These are phyloP conservation scores for Lamellibrachia satsuma DNA, from an alignment of 2,888 invertebrate genomes.

Conservation along the genomic window DNA sequence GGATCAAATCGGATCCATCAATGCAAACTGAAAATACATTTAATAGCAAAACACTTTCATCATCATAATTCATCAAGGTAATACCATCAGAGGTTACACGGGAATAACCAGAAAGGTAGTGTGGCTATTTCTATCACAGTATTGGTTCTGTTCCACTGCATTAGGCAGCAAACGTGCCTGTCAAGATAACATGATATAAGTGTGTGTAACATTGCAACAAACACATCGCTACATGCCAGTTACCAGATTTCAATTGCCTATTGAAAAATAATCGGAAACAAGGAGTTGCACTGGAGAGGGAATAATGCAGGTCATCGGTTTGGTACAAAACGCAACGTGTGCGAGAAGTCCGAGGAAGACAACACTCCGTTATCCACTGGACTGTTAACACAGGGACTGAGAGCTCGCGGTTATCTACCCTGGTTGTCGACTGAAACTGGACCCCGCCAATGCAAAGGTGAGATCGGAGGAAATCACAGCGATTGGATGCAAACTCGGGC, in stretches of 20 bases:
- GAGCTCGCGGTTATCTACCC: not conserved
- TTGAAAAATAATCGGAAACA: not conserved
- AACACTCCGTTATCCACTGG: not conserved
- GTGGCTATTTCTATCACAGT: slow-evolving; percentile 17
- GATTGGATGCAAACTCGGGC: not conserved
- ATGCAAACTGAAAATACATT: slow-evolving; percentile 7
- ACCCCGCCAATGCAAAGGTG: not conserved
- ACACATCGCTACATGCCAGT: not conserved
- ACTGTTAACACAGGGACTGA: not conserved
- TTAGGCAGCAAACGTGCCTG: not conserved
- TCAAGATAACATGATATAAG: slow-evolving; percentile 4
- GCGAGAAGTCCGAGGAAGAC: not conserved
- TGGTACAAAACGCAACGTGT: not conserved
- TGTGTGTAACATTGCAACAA: not conserved
- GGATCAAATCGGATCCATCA: slow-evolving; percentile 17
- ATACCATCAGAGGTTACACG: not conserved
- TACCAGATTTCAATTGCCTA: not conserved
- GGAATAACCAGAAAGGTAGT: slow-evolving; percentile 13
- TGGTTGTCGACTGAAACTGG: not conserved
- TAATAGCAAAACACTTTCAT: slow-evolving; percentile 17
- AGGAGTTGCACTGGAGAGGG: not conserved
- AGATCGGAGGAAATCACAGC: slow-evolving; percentile 17
- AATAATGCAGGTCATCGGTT: not conserved
- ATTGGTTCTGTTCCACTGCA: slow-evolving; percentile 8
- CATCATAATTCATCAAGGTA: slow-evolving; percentile 7